These are phyloP conservation scores for Sinonovacula constricta DNA, from an alignment of 1,140 invertebrate species.

Conservation along the genomic window DNA sequence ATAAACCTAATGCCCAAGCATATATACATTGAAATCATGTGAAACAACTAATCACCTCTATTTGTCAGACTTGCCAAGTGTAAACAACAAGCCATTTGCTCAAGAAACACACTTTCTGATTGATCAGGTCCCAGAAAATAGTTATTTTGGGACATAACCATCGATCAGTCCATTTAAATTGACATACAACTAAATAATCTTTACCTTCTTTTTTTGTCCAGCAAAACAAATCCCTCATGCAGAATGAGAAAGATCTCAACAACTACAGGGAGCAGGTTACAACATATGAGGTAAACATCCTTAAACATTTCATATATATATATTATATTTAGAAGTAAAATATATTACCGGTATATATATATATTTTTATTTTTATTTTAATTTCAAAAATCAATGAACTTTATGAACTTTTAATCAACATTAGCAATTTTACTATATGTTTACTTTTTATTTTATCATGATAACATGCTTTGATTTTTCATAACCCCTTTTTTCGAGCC, in stretches of 20 bases:
- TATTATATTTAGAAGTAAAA: no score
- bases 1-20: no score
- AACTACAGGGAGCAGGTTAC: conserved; percentile 71
- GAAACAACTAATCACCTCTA: not conserved
- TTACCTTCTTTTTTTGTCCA: conserved; percentile 38
- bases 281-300: conserved; percentile 75
- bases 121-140: not conserved
- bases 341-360: no score
- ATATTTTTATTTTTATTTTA: no score
- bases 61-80: not conserved
- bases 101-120: not conserved
- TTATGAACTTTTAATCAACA: no score
- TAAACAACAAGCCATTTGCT: not conserved
- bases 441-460: no score
- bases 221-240: conserved; percentile 71
- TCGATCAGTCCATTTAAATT: not conserved
- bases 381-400: no score
- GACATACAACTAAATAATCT: not conserved
- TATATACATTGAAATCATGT: no score
- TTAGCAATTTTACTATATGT: no score
- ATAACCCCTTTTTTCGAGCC: no score
- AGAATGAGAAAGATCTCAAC: conserved; percentile 72
- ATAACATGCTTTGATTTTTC: no score
- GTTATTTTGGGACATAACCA: not conserved
- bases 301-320: no score